Conservation (phyloP, 2,113 vertebrate genomes). For the Ictidomys tridecemlineatus region DNA sequence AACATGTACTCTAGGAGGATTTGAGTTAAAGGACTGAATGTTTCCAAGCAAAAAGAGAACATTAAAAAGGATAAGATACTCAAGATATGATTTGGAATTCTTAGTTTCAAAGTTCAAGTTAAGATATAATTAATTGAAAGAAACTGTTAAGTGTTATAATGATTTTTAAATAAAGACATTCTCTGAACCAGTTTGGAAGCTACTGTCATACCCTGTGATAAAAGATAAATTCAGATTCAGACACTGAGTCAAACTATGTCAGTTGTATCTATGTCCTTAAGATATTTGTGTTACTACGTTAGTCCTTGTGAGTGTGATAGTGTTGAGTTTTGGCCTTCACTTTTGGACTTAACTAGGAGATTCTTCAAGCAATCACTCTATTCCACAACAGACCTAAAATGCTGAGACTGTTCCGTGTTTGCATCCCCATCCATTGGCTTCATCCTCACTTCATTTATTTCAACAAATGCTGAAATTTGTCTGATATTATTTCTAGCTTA, state of each 20-base stretch:
- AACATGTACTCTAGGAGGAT: background rate
- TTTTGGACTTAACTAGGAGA: background rate
- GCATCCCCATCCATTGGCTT: background rate
- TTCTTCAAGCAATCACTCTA: background rate
- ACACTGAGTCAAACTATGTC: slow-evolving; percentile 41
- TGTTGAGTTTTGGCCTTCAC: background rate
- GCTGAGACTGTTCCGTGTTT: background rate
- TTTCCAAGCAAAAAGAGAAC: slow-evolving; percentile 45
- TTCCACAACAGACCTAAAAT: background rate
- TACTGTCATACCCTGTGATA: background rate
- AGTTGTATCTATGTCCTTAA: background rate
- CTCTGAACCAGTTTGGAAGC: background rate
- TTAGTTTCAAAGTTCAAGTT: slow-evolving; percentile 62
- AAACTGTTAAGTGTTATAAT: background rate
- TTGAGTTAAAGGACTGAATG: slow-evolving; percentile 18
- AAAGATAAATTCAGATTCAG: slow-evolving; percentile 36
- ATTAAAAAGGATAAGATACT: background rate
- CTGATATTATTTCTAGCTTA: slow-evolving; percentile 70
- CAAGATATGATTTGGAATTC: slow-evolving; percentile 10
- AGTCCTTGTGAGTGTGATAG: background rate
- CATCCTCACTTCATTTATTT: slow-evolving; percentile 67
- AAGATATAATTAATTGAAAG: slow-evolving; percentile 30
- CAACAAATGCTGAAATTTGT: slow-evolving; percentile 64
- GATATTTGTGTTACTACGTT: background rate
- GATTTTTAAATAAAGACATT: slow-evolving; percentile 8